Conservation (phyloP, 2,888 invertebrate species). For the Colletes collaris region DNA sequence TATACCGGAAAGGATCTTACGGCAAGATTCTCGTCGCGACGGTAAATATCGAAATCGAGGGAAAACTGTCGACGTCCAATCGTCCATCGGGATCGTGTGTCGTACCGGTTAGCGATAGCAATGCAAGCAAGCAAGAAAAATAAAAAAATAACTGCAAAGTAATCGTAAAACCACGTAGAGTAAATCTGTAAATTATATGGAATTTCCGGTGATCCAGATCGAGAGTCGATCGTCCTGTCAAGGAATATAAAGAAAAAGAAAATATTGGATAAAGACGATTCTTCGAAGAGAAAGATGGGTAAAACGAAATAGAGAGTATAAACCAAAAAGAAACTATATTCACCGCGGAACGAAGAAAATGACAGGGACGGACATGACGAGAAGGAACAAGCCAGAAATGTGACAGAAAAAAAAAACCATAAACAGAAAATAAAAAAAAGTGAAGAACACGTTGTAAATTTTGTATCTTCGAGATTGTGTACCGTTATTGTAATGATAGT, state of each 20-base stretch:
- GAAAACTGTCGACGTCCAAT: conserved; percentile 47
- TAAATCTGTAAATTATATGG: conserved; percentile 47
- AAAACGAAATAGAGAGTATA: not conserved
- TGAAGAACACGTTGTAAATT: conserved; percentile 74
- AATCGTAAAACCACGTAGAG: conserved; percentile 59
- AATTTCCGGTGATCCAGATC: conserved; percentile 55
- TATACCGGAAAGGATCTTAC: not conserved
- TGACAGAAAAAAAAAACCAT: conserved; percentile 7
- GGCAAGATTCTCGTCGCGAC: not conserved
- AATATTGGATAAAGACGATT: conserved; percentile 10
- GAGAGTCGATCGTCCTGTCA: conserved; percentile 23
- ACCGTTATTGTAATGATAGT: conserved; percentile 73
- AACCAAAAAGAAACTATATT: no score
- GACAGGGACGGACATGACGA: conserved; percentile 16
- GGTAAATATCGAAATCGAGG: not conserved
- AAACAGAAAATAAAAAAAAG: conserved; percentile 6
- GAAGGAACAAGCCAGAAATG: conserved; percentile 25
- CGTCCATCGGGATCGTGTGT: conserved; percentile 69
- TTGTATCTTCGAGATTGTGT: conserved; percentile 81
- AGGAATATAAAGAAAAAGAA: not conserved
- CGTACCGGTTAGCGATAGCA: conserved; percentile 75
- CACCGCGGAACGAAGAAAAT: not conserved
- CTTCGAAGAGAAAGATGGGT: not conserved
- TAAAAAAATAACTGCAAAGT: conserved; percentile 24
- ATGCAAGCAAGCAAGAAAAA: conserved; percentile 18